A percentile compares a stretch with the other conserved stretches of the same genome.
Evolutionary conservation across 53 echinoderm and acorn worm species (phyloP).

Genomic region (Echinarachnius parma): DNA sequence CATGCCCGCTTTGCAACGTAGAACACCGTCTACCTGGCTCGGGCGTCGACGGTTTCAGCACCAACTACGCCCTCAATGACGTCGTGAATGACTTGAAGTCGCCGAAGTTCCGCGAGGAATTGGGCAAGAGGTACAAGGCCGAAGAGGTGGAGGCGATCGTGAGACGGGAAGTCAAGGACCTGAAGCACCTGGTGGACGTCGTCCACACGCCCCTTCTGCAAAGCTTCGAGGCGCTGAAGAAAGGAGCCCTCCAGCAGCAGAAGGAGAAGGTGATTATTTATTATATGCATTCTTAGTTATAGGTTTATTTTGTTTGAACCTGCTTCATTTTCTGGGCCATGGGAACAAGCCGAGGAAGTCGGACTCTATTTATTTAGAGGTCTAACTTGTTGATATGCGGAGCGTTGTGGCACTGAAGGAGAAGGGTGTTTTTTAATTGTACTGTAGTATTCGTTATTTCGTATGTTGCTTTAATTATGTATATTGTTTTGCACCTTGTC

Average conservation of each 20-base stretch:
- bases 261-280: no score
- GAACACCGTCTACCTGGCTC: neutral
- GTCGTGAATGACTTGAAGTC: slow-evolving; percentile 31
- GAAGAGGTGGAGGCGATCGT: slow-evolving; percentile 11
- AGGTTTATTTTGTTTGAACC: no score
- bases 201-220: slow-evolving; percentile 30
- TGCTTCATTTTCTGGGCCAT: no score
- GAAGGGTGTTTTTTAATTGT: no score
- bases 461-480: no score
- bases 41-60: slow-evolving; percentile 9
- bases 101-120: slow-evolving; percentile 29
- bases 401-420: no score
- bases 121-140: neutral
- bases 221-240: slow-evolving; percentile 17
- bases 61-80: slow-evolving; percentile 15
- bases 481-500: no score
- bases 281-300: no score
- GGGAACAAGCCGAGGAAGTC: no score
- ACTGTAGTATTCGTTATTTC: no score
- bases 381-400: no score
- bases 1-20: slow-evolving; percentile 16
- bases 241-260: neutral
- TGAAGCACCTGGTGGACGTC: slow-evolving; percentile 34
- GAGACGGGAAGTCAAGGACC: slow-evolving; percentile 8
- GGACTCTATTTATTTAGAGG: no score